Evolutionary conservation across 2,888 invertebrate species (phyloP), one percentile per base, ranked within the genome.

Genomic region (Cenopis cana): DNA sequence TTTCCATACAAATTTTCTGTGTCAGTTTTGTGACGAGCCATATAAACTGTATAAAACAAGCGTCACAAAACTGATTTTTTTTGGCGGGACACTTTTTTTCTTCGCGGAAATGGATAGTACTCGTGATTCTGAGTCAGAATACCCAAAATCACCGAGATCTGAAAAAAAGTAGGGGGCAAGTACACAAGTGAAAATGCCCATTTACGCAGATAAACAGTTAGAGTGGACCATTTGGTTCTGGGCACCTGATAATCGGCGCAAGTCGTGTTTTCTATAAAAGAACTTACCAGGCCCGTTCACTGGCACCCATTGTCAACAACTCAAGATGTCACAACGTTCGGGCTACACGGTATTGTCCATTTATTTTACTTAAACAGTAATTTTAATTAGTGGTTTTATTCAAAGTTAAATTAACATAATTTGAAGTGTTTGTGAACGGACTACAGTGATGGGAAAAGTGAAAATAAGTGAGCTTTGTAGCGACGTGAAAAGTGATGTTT

Each of bases 271-370:
- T 85, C 85, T 93, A 93, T 93, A 92, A 93, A 93, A 90, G 83
- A 83, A 80, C 81, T 84, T 82, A 79, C 86, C 76, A 79, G 78
- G 74, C 77, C 78, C 77, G 76, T 78, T 81, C 79, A 72, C 75
- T 75, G 81, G 85, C 87, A 89, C 81, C 89, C 77, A 82, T 84
- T 79, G 82, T 79, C 85, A 86, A 84, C 80, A 81, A 73, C 76
- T 82, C 89, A 86, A 88, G 89, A 93, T 93, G 93, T 83, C 86
- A 84, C 87, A 82, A 89, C 93, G 91, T 85, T 79, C 84, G 73
- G 77, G 82, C 71, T 81, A 80, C 74, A 89, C 86, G 92, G 92
- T 93, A 91, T 72, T 66, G 68, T 73, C 52, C 24, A 56, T 68
- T 75, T 69, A 65, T 54, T 50, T 46, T 33, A 18, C 46, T n/a